A percentile compares a stretch with the other conserved stretches of the same genome.
phyloP scores from a whole-genome alignment of 2,797 vertebrate species.

The Bothrops alternatus region DNA sequence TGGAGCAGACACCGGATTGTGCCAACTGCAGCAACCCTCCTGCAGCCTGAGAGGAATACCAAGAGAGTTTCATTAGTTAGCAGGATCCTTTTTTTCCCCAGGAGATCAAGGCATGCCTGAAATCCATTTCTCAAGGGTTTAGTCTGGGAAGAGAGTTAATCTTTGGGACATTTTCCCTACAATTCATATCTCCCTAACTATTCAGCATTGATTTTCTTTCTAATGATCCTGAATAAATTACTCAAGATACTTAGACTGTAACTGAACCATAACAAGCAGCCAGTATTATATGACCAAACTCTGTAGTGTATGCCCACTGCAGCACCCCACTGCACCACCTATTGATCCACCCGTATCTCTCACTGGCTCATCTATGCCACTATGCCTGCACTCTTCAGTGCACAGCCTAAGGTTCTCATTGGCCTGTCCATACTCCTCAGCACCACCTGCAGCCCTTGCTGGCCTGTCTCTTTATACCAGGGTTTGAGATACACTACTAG shows the following conservation, averaged over 20 bases:
- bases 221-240: not conserved
- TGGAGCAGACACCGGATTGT: not conserved
- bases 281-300: not conserved
- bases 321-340: not conserved
- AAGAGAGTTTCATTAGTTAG: not conserved
- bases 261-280: not conserved
- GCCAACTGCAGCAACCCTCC: not conserved
- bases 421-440: not conserved
- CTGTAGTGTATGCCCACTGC: not conserved
- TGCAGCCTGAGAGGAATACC: not conserved
- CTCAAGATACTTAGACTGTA: not conserved
- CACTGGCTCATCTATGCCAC: no score
- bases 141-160: not conserved
- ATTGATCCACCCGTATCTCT: no score
- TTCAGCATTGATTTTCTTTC: not conserved
- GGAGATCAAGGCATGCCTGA: not conserved
- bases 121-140: not conserved
- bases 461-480: not conserved
- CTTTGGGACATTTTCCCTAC: not conserved
- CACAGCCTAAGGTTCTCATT: not conserved
- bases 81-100: not conserved
- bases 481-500: not conserved
- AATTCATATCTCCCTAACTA: not conserved
- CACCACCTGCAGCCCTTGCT: no score
- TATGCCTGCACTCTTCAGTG: not conserved